Base-by-base conservation (phyloP, 2,888 invertebrate genomes). In the Drosophila nr. medialis region DNA sequence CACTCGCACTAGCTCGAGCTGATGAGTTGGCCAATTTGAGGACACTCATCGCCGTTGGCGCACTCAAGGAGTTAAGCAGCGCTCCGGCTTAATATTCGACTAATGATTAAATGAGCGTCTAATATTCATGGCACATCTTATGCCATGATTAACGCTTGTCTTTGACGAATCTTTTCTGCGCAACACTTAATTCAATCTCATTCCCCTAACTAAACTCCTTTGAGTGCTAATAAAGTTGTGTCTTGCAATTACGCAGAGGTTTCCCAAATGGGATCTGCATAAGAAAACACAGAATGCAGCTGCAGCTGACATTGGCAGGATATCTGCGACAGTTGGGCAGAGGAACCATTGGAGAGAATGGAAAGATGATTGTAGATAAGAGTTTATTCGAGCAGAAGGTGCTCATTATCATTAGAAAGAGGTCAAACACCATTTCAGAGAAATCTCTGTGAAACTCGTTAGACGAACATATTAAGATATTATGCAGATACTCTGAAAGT, bases 41-140 rank as follows among this genome's bases (percentile, higher is more conserved):
- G 59, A 53, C 56, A 38, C 32, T 56, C 50, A 32, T 24, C 36
- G 50, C 49, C 62, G 50, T 34, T 40, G 55, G 34, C 71, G 64
- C 51, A 40, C 61, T 58, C 56, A 63, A 55, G 51, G 59, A 59
- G 58, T 64, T 59, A 72, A 64, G 59, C 74, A 69, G 70, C 69
- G 48, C 70, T 60, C 45, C 51, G 61, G 34, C 65, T 72, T 62
- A 77, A 85, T 68, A 72, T 76, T 78, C 79, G 68, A 70, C 80
- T 83, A 80, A 80, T 79, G 80, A 83, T 82, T 78, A 76, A 79
- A 74, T 69, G 58, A 42, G 55, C 49, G 48, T 40, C 40, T 36
- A 51, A 38, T 55, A 36, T 50, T 56, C 40, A 27, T n/a, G 36
- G 36, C 49, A 32, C 34, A n/a, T 29, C 60, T 74, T 24, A 58